A percentile compares a stretch with the other conserved stretches of the same genome.
phyloP scores from a whole-genome alignment of 2,113 vertebrate genomes.

The Nycticorax nycticorax region DNA sequence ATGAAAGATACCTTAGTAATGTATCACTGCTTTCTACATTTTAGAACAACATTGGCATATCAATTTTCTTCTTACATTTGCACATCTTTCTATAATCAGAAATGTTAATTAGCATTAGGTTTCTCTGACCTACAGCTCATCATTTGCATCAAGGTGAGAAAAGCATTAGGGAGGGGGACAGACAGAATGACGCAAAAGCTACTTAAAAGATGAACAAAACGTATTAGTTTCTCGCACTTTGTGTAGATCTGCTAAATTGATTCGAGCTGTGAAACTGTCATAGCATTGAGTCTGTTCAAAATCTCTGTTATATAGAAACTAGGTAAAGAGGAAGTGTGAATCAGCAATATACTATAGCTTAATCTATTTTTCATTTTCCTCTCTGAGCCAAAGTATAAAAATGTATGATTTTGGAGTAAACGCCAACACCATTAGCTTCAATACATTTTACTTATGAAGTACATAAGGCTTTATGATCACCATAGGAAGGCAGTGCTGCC shows the following conservation, averaged over 20 bases:
- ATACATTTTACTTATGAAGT: background rate
- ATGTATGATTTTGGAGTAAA: background rate
- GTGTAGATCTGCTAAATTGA: constrained; percentile 29
- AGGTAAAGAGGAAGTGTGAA: background rate
- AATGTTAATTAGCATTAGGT: constrained; percentile 52
- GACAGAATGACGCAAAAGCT: background rate
- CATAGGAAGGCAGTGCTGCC: background rate
- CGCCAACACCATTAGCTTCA: background rate
- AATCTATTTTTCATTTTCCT: background rate
- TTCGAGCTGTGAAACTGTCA: background rate
- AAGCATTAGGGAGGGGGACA: background rate
- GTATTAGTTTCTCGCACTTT: constrained; percentile 18
- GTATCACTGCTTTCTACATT: background rate
- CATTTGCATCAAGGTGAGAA: constrained; percentile 48
- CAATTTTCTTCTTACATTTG: background rate
- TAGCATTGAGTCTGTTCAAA: background rate
- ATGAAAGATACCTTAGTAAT: background rate
- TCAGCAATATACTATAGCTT: background rate
- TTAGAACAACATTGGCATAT: background rate
- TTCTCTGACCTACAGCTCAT: background rate
- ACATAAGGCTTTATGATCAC: background rate
- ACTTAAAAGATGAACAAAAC: constrained; percentile 27
- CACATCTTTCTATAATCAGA: background rate
- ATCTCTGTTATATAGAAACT: background rate
- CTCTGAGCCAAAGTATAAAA: background rate